Conservation (phyloP, 2,113 vertebrate species). For the Noturus placidus region DNA sequence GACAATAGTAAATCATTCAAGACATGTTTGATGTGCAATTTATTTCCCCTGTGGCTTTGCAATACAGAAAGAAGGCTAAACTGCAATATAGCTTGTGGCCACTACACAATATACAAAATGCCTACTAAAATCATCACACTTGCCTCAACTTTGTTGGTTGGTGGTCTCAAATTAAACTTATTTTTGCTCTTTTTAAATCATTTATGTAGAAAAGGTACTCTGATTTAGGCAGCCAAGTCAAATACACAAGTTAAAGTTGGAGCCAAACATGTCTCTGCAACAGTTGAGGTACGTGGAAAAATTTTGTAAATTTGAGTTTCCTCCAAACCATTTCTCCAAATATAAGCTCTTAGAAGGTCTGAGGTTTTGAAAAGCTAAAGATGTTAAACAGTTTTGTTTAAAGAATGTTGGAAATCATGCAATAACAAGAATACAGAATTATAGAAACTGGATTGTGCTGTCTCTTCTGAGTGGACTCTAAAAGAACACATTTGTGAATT, state of each 20-base stretch:
- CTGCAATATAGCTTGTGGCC: background rate
- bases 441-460: constrained; percentile 1
- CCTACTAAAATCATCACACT: background rate
- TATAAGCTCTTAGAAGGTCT: constrained; percentile 11
- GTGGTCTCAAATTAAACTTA: background rate
- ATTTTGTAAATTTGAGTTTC: background rate
- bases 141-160: background rate
- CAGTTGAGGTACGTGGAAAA: constrained; percentile 20
- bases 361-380: constrained; percentile 18
- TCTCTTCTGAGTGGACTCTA: background rate
- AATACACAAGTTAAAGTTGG: background rate
- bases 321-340: constrained; percentile 20
- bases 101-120: background rate
- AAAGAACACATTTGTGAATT: background rate
- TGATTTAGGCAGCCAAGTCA: background rate
- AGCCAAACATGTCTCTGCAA: constrained; percentile 2
- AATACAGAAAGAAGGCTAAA: background rate
- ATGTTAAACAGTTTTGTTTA: constrained; percentile 10
- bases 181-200: background rate
- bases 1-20: background rate
- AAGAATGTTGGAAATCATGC: background rate
- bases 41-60: background rate
- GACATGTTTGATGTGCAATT: background rate
- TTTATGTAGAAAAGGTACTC: background rate
- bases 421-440: background rate